phyloP scores from a whole-genome alignment of 2,888 invertebrate genomes.

The Cyrtodaria siliqua region DNA sequence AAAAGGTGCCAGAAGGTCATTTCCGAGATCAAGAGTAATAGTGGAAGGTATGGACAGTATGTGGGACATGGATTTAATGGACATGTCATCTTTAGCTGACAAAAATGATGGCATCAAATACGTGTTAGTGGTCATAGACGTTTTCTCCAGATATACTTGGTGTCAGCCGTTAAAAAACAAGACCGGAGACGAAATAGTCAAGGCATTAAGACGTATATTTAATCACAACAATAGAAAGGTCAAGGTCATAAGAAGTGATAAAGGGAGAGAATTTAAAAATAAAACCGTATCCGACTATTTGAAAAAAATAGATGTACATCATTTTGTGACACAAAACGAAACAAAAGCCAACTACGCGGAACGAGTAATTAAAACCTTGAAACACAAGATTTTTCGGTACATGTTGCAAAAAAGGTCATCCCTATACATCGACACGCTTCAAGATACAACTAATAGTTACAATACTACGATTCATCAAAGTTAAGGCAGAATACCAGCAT shows the following conservation, averaged over 20 bases:
- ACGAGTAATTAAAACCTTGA: conserved; percentile 35
- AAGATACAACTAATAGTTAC: conserved; percentile 31
- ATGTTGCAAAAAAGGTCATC: conserved; percentile 21
- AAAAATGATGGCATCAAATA: conserved; percentile 33
- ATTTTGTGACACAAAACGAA: conserved; percentile 24
- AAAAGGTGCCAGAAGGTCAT: conserved; percentile 24
- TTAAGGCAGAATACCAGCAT: conserved; percentile 21
- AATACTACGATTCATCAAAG: conserved; percentile 37
- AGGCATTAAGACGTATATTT: background rate
- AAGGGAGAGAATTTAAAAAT: conserved; percentile 13
- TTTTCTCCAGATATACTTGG: conserved; percentile 1
- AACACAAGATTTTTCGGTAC: conserved; percentile 23
- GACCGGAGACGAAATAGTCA: background rate
- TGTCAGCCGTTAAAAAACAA: conserved; percentile 5
- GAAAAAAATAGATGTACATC: conserved; percentile 9
- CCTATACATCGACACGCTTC: conserved; percentile 21
- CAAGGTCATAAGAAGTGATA: conserved; percentile 6
- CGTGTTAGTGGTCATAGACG: conserved; percentile 23
- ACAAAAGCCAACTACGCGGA: conserved; percentile 37
- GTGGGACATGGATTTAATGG: conserved; percentile 41
- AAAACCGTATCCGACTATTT: background rate
- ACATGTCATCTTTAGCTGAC: conserved; percentile 21
- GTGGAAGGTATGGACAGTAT: conserved; percentile 38
- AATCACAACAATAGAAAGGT: background rate
- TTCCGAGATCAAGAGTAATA: conserved; percentile 19